phyloP scores from a whole-genome alignment of 1,140 invertebrate genomes.

The Heliothis virescens region DNA sequence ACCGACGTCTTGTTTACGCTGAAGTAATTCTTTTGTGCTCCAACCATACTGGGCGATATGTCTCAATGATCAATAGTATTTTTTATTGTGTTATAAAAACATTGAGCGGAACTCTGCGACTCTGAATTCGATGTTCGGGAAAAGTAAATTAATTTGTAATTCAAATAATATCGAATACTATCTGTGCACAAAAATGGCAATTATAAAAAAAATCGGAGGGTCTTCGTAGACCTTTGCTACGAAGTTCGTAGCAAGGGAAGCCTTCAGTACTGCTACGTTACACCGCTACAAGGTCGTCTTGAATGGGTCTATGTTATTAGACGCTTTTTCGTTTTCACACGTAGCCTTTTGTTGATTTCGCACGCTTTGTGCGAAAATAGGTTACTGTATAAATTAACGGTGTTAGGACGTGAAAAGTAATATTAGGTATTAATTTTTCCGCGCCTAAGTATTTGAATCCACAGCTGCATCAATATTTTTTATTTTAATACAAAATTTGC shows the following conservation, averaged over 20 bases:
- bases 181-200: too few species aligned
- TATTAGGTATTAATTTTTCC: not conserved
- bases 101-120: not conserved
- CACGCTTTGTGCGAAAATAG: constrained; percentile 73
- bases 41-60: not conserved
- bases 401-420: constrained; percentile 23
- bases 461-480: too few species aligned
- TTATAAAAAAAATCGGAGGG: constrained; percentile 2
- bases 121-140: too few species aligned
- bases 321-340: constrained; percentile 56
- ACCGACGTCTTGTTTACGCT: constrained; percentile 36
- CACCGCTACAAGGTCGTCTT: constrained; percentile 62
- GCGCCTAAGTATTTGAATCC: too few species aligned
- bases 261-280: constrained; percentile 48
- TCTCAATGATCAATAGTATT: constrained; percentile 5
- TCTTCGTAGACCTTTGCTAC: constrained; percentile 54
- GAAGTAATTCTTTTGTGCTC: constrained; percentile 50
- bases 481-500: too few species aligned
- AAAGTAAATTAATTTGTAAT: not conserved
- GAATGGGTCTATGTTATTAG: constrained; percentile 65
- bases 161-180: not conserved
- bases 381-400: constrained; percentile 63
- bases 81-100: not conserved
- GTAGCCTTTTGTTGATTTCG: constrained; percentile 65
- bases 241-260: constrained; percentile 55